Base-by-base conservation (phyloP, 1,140 invertebrate genomes). In the Aphaenogaster ashmeadi region DNA sequence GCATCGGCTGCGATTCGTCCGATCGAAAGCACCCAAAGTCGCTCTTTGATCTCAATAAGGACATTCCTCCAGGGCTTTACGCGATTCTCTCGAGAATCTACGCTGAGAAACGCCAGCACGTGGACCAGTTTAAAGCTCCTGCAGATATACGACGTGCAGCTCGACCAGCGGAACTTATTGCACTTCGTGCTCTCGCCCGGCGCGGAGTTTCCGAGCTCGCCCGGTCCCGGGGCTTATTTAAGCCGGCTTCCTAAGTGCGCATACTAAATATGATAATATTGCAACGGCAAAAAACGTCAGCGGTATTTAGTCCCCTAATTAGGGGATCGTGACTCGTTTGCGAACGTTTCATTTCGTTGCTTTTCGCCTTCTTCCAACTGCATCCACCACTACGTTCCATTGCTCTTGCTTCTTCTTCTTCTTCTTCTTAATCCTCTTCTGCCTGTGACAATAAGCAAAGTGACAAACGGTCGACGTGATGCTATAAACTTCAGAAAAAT, bases 241-340 rank as follows among this genome's bases (percentile, higher is more conserved):
- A 95, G 95, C 93, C 89, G 92, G 92, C 94, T 94, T 94, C 91
- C 94, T 95, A 95, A 95, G 95, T 95, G 92, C 92, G 95, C 94
- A 95, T 95, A 95, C 95, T 95, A 95, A 95, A 95, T 95, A 95
- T 95, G 94, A 95, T 95, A 95, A 95, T 95, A 95, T 95, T 95
- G 95, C 94, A 95, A 95, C 92, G 94, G 93, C 92, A 95, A 95
- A 95, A 95, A 95, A 94, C 93, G 94, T 94, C 94, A 94, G 93
- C 91, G 94, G 95, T 95, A 95, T 95, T 95, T 95, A 95, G 95
- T 94, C 92, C 91, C 92, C 94, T 95, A 95, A 95, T 95, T 95
- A 95, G 94, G 91, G 92, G 93, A 95, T 95, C 95, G 95, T 95
- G 95, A 95, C 95, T 95, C 93, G 95, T 95, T 95, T 95, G 92